These are phyloP conservation scores for Tapirus indicus DNA, from an alignment of 2,797 vertebrate genomes.

Conservation along the genomic window DNA sequence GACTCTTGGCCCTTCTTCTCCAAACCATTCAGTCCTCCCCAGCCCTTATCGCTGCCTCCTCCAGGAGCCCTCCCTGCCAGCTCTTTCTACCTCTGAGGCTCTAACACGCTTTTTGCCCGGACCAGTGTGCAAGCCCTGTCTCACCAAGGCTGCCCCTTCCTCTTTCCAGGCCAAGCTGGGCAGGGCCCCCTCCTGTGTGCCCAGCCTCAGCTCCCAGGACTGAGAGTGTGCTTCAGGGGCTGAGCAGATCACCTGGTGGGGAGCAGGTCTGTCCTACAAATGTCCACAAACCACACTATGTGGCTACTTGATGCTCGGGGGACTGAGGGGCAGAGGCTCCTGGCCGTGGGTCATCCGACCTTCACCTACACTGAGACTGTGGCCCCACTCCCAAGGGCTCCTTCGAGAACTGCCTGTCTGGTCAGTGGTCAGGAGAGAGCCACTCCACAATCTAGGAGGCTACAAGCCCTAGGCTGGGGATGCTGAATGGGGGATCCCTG, in stretches of 20 bases:
- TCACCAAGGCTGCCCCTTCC: background rate
- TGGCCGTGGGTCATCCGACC: rapidly evolving
- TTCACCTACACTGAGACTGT: background rate
- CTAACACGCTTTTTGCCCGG: background rate
- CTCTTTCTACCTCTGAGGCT: background rate
- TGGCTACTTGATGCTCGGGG: rapidly evolving
- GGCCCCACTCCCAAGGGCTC: background rate
- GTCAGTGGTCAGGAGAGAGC: background rate
- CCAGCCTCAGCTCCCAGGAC: background rate
- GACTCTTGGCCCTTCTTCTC: background rate
- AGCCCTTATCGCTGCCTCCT: background rate
- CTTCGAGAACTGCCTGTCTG: background rate
- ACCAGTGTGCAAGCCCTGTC: background rate
- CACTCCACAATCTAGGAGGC: background rate
- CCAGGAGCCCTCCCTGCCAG: background rate
- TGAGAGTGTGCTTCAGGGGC: background rate
- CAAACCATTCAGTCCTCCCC: rapidly evolving
- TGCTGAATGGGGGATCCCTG: background rate
- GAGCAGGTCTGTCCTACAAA: background rate
- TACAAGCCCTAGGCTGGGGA: background rate
- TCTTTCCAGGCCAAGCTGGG: background rate
- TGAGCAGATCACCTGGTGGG: background rate
- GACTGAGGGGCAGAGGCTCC: background rate
- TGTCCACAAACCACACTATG: rapidly evolving
- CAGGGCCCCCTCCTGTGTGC: background rate